Percentiles rank a stretch among this genome's conserved stretches.
phyloP scores from a whole-genome alignment of 2,113 vertebrate genomes.

The Hydropotes inermis region DNA sequence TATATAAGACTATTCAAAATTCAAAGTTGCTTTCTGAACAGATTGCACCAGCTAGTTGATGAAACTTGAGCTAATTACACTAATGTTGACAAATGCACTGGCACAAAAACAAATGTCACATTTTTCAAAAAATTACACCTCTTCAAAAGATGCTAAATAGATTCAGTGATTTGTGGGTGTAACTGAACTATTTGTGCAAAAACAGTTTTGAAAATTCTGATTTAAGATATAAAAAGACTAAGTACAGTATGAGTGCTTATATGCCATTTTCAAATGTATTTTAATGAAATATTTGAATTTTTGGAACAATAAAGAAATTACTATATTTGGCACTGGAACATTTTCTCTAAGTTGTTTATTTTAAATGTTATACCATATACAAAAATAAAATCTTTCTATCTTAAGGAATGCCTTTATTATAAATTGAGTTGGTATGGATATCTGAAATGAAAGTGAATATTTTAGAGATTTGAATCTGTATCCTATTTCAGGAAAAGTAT shows the following conservation, averaged over 20 bases:
- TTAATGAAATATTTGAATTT: conserved; percentile 55
- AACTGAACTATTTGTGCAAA: conserved; percentile 67
- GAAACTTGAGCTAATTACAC: conserved; percentile 86
- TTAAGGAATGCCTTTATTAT: conserved; percentile 47
- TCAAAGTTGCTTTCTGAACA: conserved; percentile 82
- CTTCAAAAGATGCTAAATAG: conserved; percentile 78
- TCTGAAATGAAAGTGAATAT: not conserved
- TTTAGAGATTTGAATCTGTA: not conserved
- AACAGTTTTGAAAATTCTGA: conserved; percentile 55
- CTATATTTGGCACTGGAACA: conserved; percentile 18
- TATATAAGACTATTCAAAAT: conserved; percentile 79
- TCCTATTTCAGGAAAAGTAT: not conserved
- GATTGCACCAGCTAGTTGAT: conserved; percentile 84
- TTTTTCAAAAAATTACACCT: conserved; percentile 75
- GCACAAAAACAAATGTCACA: conserved; percentile 76
- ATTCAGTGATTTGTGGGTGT: conserved; percentile 75
- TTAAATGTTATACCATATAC: conserved; percentile 38
- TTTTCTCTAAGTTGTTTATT: conserved; percentile 39
- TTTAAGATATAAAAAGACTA: conserved; percentile 55
- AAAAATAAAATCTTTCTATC: conserved; percentile 37
- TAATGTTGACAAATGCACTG: conserved; percentile 85
- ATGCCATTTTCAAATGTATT: conserved; percentile 43
- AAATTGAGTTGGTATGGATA: not conserved
- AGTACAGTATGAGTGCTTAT: not conserved
- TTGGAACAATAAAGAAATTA: conserved; percentile 48